Conservation (phyloP, 1,140 invertebrate genomes). For the Phymorhynchus buccinoides region DNA sequence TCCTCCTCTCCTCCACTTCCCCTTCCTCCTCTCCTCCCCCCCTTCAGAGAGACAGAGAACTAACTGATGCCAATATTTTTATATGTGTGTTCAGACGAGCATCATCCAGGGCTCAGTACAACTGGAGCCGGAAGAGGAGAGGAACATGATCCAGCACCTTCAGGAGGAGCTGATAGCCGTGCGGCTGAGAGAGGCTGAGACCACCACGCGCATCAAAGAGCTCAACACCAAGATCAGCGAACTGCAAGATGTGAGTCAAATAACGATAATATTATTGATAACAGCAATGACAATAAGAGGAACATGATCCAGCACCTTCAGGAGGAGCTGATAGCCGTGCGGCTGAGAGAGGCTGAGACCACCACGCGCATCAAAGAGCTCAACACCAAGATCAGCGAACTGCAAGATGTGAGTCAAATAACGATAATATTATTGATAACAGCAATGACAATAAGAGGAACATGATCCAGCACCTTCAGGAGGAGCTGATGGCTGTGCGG, state of each 20-base stretch:
- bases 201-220: constrained; percentile 95
- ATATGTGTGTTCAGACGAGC: constrained; percentile 32
- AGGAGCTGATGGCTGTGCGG: constrained; percentile 97
- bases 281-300: too few relatives aligned
- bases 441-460: too few relatives aligned
- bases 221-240: constrained; percentile 77
- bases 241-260: constrained; percentile 73
- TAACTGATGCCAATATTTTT: not conserved
- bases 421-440: too few relatives aligned
- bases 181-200: constrained; percentile 95
- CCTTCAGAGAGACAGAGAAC: not conserved
- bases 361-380: constrained; percentile 96
- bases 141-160: constrained; percentile 62
- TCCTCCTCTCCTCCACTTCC: too few relatives aligned
- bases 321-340: constrained; percentile 96
- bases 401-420: constrained; percentile 74
- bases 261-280: too few relatives aligned
- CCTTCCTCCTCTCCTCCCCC: not conserved
- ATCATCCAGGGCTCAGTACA: constrained; percentile 47
- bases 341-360: constrained; percentile 95
- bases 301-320: constrained; percentile 75
- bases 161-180: constrained; percentile 97
- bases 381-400: constrained; percentile 73
- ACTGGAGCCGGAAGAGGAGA: constrained; percentile 50
- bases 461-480: constrained; percentile 77